phyloP scores from a whole-genome alignment of 1,140 invertebrate species.

The Tyrophagus putrescentiae region DNA sequence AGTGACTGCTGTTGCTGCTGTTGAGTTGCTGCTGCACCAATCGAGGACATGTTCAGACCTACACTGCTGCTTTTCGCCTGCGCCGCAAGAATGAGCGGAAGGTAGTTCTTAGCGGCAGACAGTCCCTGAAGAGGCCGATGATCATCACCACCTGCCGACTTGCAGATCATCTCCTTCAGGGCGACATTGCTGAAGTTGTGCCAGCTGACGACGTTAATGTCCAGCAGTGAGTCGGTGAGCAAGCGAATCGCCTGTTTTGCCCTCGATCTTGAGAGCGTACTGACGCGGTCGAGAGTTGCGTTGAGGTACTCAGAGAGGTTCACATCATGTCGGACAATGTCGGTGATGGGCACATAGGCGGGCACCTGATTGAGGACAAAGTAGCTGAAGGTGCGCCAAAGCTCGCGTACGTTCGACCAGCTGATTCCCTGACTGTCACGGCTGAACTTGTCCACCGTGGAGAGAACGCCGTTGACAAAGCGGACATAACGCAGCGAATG shows the following conservation, averaged over 20 bases:
- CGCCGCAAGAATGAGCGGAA: not conserved
- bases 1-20: not conserved
- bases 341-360: constrained; percentile 15
- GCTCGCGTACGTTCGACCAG: constrained; percentile 6
- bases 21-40: too few species aligned
- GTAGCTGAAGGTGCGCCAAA: constrained; percentile 14
- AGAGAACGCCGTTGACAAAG: not conserved
- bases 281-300: not conserved
- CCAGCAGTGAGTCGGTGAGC: not conserved
- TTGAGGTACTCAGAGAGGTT: not conserved
- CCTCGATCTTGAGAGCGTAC: not conserved
- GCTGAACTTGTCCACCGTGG: constrained; percentile 1
- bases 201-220: constrained; percentile 12
- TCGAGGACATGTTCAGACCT: too few species aligned
- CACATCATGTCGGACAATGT: constrained; percentile 4
- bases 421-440: not conserved
- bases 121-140: not conserved
- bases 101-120: not conserved
- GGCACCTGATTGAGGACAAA: constrained; percentile 14
- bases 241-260: constrained; percentile 1
- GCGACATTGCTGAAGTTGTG: constrained; percentile 12
- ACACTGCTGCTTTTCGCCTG: not conserved
- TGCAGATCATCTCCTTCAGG: constrained; percentile 16
- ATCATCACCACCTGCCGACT: not conserved
- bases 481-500: constrained; percentile 16